Percentiles rank a stretch among this genome's conserved stretches.
Conservation (phyloP, 2,797 vertebrate species). For the Heterohyrax brucei region DNA sequence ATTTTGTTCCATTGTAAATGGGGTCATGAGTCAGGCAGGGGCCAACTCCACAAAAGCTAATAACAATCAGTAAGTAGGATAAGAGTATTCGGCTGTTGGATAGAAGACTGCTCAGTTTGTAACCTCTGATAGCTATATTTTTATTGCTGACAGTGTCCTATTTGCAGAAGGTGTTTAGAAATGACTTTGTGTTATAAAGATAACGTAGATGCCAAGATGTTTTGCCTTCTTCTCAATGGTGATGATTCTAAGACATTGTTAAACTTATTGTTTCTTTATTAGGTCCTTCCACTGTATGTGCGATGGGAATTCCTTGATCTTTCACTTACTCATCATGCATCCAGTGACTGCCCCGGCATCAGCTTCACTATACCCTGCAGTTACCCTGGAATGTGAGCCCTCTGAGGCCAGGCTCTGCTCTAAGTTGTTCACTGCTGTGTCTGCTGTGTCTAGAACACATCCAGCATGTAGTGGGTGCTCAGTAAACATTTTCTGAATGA, state of each 20-base stretch:
- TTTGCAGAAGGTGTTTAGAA: constrained; percentile 43
- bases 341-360: not conserved
- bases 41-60: no score
- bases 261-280: constrained; percentile 20
- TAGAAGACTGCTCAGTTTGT: not conserved
- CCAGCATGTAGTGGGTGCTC: not conserved
- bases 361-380: not conserved
- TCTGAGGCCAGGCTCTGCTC: not conserved
- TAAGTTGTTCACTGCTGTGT: not conserved
- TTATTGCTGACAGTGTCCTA: not conserved
- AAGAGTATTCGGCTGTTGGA: not conserved
- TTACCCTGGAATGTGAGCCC: not conserved
- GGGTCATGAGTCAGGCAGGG: not conserved
- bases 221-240: constrained; percentile 47
- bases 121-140: not conserved
- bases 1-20: not conserved
- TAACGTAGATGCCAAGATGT: not conserved
- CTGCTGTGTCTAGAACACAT: not conserved
- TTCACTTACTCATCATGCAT: not conserved
- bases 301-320: not conserved
- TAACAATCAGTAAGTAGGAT: not conserved
- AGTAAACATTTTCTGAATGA: not conserved
- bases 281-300: not conserved
- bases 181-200: not conserved
- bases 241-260: not conserved